Base-by-base conservation (phyloP, 2,113 vertebrate genomes). In the Hypocryptadius cinnamomeus region DNA sequence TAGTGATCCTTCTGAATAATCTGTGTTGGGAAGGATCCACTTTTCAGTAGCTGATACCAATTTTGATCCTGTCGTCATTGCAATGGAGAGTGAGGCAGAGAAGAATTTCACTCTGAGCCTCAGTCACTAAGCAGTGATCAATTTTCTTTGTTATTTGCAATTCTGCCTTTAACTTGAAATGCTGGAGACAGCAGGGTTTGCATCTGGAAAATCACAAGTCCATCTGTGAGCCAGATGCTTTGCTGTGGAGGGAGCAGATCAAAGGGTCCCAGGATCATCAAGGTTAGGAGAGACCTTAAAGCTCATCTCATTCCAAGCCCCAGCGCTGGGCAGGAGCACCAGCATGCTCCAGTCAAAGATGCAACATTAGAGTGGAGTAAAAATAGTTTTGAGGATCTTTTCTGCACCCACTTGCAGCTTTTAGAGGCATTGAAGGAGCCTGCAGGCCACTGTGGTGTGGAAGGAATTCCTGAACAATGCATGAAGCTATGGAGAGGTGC, bases 201-300 rank as follows among this genome's bases (percentile, higher is more conserved):
- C 31, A 71, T 74, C 35, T 84, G 69, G 73, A 51, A 64, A 59
- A 31, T 25, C 35, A 28, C 2, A 17, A 70, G 8, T 30, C 40
- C 87, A 83, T 83, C 80, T 92, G 80, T 44, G 80, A 89, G 53
- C 39, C 89, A 89, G 77, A 78, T 93, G 93, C 56, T 89, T 31
- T 74, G 56, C 69, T 51, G 0, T 66, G 77, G 65, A 79, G 35
- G 60, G 64, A 79, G 44, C 3, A 59, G 33, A 42, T 89, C 47
- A 82, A 76, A 76, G 79, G 56, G 31, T 42, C 70, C 31, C 79
- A 61, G 70, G 17, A 76, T 40, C 47, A 42, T 20, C 70, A 9
- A 42, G 54, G 79, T 63, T 69, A 35, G 79, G 57, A 54, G 48
- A 61, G 10, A 54, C n/a, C 53, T 82, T 47, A 4, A 68, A 54